Base-by-base conservation (phyloP, 2,888 invertebrate species). In the Xestia c-nigrum region DNA sequence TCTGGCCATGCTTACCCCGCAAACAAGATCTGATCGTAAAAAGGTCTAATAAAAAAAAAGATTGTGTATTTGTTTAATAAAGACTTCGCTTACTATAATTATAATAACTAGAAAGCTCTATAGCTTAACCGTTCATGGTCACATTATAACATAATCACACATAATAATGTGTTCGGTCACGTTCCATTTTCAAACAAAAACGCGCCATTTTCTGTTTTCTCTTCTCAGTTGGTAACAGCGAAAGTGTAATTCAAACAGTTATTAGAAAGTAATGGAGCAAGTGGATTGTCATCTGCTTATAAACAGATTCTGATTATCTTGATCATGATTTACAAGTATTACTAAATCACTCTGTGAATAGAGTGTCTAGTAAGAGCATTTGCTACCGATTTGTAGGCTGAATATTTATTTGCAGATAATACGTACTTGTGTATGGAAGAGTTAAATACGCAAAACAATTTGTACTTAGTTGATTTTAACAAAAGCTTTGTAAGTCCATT, bases 161-260 rank as follows among this genome's bases (percentile, higher is more conserved):
- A 86, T 90, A 91, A 91, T 89, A n/a, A n/a, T n/a, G 87, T 84
- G 83, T 87, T 79, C 72, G 86, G 88, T 90, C 89, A 90, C 84
- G 90, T 85, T 87, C 77, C 76, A 82, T 78, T 87, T 86, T 82
- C 84, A 85, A 87, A 87, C 87, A 89, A 88, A 86, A 90, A 85
- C 83, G 74, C 73, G 84, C 77, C 88, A 90, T 91, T 92, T 92
- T 91, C 90, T 90, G 86, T 91, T 94, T 93, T 93, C 93, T 91
- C 92, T 89, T 79, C 65, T 69, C 47, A 31, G 70, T 78, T 80
- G 74, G 79, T 79, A 85, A 87, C 76, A 91, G 92, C 91, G 94
- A 94, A 94, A 94, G 94, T 93, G 87, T 80, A 90, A 91, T 92
- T 89, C 88, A 75, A 89, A 86, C 76, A 73, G 46, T 73, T 73